These are phyloP conservation scores for Lagopus muta DNA, from an alignment of 2,113 vertebrate species.

Conservation along the genomic window DNA sequence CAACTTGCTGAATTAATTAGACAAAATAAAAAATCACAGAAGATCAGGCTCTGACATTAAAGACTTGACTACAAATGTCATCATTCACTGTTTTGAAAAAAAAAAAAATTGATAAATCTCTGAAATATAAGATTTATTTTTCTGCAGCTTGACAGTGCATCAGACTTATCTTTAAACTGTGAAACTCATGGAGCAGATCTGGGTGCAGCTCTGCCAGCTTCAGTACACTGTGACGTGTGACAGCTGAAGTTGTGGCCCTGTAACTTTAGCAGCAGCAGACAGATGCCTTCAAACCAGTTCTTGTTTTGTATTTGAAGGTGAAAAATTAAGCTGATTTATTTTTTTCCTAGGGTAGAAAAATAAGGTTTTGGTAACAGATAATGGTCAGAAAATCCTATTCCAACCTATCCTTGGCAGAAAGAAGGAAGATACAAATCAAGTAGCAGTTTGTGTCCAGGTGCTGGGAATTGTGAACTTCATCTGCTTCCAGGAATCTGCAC, in stretches of 20 bases:
- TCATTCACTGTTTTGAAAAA: not conserved
- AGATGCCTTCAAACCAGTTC: not conserved
- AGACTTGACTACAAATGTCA: not conserved
- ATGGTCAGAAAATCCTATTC: too few species aligned
- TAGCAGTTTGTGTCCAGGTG: not conserved
- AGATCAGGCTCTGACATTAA: not conserved
- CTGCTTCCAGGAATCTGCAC: not conserved
- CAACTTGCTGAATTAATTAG: not conserved
- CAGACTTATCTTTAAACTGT: not conserved
- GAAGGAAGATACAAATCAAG: not conserved
- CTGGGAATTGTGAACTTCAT: not conserved
- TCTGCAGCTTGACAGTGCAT: not conserved
- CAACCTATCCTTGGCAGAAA: not conserved
- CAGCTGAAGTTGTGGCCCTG: not conserved
- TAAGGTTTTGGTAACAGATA: not conserved
- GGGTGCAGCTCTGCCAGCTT: not conserved
- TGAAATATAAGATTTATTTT: not conserved
- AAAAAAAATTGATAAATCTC: not conserved
- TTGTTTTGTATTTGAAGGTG: not conserved
- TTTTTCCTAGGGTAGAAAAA: not conserved
- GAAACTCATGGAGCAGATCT: not conserved
- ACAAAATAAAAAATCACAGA: not conserved
- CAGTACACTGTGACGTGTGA: not conserved
- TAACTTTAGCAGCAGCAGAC: not conserved
- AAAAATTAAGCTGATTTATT: not conserved